A percentile compares a stretch with the other conserved stretches of the same genome.
Evolutionary conservation across 2,113 vertebrate species (phyloP).

Genomic region (Pavo muticus): DNA sequence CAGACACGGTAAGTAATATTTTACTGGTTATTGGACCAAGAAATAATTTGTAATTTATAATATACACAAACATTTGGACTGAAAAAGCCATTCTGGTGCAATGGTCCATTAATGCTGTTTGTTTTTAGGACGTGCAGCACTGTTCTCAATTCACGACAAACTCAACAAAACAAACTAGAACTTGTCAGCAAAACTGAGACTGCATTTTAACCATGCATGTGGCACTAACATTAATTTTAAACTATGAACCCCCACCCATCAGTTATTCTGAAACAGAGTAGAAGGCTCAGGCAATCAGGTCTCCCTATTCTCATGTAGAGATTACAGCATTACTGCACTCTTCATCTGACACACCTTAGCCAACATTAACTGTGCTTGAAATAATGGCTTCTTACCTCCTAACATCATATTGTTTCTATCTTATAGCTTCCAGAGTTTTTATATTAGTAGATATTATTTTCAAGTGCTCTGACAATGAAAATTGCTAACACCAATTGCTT

Average conservation of each 20-base stretch:
- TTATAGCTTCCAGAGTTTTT: not conserved
- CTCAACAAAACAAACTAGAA: not conserved
- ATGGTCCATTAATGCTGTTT: not conserved
- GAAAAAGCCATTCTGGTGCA: constrained; percentile 11
- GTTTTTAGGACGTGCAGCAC: not conserved
- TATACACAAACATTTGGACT: not conserved
- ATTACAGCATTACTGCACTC: not conserved
- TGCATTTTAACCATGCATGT: not conserved
- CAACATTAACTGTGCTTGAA: not conserved
- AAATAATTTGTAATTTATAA: constrained; percentile 8
- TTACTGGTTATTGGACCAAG: not conserved
- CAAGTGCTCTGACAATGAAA: not conserved
- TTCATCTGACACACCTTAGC: not conserved
- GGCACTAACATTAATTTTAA: not conserved
- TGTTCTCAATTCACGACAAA: not conserved
- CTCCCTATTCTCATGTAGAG: not conserved
- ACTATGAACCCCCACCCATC: not conserved
- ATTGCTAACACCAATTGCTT: not conserved
- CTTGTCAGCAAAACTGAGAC: not conserved
- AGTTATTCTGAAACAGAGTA: not conserved
- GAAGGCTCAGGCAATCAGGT: not conserved
- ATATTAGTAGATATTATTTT: not conserved
- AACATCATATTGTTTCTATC: not conserved
- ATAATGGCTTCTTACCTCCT: not conserved
- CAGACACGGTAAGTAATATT: not conserved